Base-by-base conservation (phyloP, 2,113 vertebrate species). In the Psilopsiagon aurifrons region DNA sequence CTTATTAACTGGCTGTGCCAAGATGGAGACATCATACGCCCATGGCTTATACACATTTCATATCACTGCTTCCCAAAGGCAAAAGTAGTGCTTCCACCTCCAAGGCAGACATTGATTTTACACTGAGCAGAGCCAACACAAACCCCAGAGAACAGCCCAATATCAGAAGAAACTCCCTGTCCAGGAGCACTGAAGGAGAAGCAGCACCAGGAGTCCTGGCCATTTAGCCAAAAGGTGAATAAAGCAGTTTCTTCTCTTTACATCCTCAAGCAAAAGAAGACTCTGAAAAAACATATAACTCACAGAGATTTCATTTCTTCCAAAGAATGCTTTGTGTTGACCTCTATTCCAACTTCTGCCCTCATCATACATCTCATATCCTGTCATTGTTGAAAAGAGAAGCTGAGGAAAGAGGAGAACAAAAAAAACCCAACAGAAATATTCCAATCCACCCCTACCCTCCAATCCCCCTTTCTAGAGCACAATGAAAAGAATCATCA, bases 21-120 rank as follows among this genome's bases (percentile, higher is more conserved):
- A 46, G 47, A n/a, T 17, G 67, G 31, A 71, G 39, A 22, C 7
- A 10, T 37, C 27, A 1, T 3, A 10, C 0, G 0, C 46, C 52
- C n/a, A 8, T 31, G 41, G 46, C 41, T 64, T 4, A 4, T 15
- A 11, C 4, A 6, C 15, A 20, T 60, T 67, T 84, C 46, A 41
- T 7, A 6, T 10, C 70, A 44, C 70, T 67, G 13, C 28, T 83
- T 67, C 68, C 80, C 69, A 51, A 39, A 69, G 46, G 64, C 29
- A 37, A 28, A 51, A 41, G 51, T 1, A 16, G 6, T 18, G n/a
- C 31, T 74, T 46, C 55, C 33, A 39, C 17, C 39, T 70, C 31
- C 4, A 17, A 66, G 59, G 27, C 9, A 41, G 35, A 54, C 41
- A 33, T 7, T 19, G 33, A 33, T 39, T 33, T 60, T 49, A 35